Base-by-base conservation (phyloP, 2,888 invertebrate genomes). In the Agelastica alni region DNA sequence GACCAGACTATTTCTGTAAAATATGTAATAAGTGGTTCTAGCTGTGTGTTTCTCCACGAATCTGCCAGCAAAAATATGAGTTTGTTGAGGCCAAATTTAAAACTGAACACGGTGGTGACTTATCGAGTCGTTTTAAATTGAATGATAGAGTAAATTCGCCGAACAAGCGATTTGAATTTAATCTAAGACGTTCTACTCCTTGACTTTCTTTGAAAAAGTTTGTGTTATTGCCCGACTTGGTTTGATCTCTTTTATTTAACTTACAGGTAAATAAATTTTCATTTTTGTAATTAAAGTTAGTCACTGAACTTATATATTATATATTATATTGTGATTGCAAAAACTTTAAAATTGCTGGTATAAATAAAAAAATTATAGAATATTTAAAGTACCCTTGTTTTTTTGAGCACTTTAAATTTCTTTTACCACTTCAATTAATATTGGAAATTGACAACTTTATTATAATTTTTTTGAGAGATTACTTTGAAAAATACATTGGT, bases 11-110 rank as follows among this genome's bases (percentile, higher is more conserved):
- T 45, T 45, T 45, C 22, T 20, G 45, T 34, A 13, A 31, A 45
- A 45, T 45, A 45, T 45, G 34, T 45, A 45, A n/a, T n/a, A n/a
- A n/a, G 10, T 44, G 32, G 20, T 12, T 32, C 31, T 44, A 18
- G 13, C 37, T 12, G 12, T 10, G 31, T 45, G 34, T 45, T 45
- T 45, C 31, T 22, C 34, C 20, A 22, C 45, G 34, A 45, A 20
- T 6, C 34, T 9, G 45, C 6, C 37, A 45, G 13, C 45, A 45
- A 45, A 45, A 45, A 45, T 45, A 45, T 45, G 22, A 45, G 45
- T 45, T 45, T 45, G 45, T 45, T 45, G 45, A 45, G 30, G 45
- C 34, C 34, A 45, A n/a, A 22, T 34, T 34, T 18, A 34, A n/a
- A 34, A 34, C 45, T 34, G 22, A 45, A 45, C 20, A 34, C 28